These are phyloP conservation scores for Atta texana DNA, from an alignment of 1,140 invertebrate genomes.

Conservation along the genomic window DNA sequence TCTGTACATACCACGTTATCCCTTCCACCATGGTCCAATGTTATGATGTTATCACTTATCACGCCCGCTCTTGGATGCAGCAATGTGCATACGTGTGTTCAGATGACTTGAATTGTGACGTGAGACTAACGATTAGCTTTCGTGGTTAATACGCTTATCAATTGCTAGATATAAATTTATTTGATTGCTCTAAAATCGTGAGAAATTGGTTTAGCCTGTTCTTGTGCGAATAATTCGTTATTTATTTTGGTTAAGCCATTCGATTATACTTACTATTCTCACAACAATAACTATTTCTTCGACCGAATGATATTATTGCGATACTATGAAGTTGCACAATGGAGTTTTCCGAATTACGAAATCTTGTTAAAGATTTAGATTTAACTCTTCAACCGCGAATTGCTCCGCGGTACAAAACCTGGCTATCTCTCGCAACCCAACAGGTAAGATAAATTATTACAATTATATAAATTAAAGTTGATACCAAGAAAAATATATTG, in stretches of 20 bases:
- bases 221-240: neutral
- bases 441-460: constrained; percentile 75
- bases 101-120: constrained; percentile 3
- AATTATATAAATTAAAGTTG: neutral
- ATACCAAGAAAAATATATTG: neutral
- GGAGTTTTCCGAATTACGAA: constrained; percentile 80
- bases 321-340: constrained; percentile 82
- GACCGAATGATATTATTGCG: constrained; percentile 54
- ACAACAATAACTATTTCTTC: neutral
- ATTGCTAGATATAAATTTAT: neutral
- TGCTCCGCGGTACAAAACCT: constrained; percentile 83
- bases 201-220: constrained; percentile 36
- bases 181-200: constrained; percentile 7
- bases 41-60: constrained; percentile 11
- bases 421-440: constrained; percentile 84
- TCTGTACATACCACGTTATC: no score
- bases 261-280: neutral
- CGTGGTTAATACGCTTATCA: neutral
- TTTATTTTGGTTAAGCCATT: neutral
- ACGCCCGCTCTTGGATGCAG: neutral
- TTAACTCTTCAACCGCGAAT: constrained; percentile 83
- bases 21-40: no score
- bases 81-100: neutral
- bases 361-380: constrained; percentile 83
- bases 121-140: neutral